phyloP scores from a whole-genome alignment of 2,113 vertebrate species.

The Hippocampus zosterae region DNA sequence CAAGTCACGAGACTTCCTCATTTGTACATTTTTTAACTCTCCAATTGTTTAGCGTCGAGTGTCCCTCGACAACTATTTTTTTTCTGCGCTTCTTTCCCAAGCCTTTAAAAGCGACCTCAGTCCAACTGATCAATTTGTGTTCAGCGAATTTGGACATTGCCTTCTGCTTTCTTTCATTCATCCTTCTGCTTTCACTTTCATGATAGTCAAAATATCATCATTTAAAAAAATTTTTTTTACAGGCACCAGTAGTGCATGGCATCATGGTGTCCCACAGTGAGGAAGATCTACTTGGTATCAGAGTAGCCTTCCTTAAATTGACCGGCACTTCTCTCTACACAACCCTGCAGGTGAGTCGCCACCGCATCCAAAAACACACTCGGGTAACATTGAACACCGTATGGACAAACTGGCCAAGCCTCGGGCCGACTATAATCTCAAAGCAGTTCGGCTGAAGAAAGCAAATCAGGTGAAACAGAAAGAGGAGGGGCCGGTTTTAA shows the following conservation, averaged over 20 bases:
- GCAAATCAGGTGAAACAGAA: not conserved
- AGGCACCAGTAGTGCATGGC: constrained; percentile 52
- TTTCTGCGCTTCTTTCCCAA: no score
- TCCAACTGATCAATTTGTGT: no score
- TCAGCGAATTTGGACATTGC: not conserved
- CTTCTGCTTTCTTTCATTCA: not conserved
- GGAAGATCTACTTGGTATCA: constrained; percentile 66
- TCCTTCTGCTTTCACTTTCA: not conserved
- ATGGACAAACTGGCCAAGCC: not conserved
- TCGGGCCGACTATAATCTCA: not conserved
- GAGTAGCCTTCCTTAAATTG: constrained; percentile 55
- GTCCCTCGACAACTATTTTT: no score
- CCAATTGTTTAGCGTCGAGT: no score
- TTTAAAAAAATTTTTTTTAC: constrained; percentile 14
- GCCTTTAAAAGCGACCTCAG: no score
- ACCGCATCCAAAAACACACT: not conserved
- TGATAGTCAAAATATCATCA: not conserved
- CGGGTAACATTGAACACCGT: constrained; percentile 4
- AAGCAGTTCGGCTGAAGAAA: not conserved
- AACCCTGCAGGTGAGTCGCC: constrained; percentile 54
- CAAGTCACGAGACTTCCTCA: no score
- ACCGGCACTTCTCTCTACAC: constrained; percentile 68
- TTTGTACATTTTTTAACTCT: no score
- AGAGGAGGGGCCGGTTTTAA: not conserved
- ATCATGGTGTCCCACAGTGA: constrained; percentile 69